Base-by-base conservation (phyloP, 2,113 vertebrate species). In the Lepus timidus region DNA sequence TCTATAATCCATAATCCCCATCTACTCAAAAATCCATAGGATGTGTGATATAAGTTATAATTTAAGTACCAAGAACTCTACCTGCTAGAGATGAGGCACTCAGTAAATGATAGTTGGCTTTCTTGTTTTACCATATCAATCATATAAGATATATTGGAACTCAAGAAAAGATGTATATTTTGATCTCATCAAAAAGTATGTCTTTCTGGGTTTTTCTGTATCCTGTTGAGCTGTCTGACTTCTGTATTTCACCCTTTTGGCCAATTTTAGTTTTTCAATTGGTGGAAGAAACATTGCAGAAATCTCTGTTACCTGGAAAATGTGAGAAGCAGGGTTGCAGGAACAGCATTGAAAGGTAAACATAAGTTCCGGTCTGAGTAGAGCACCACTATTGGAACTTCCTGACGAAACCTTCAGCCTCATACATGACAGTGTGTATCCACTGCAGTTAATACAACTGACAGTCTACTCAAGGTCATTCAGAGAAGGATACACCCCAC, bases 221-320 rank as follows among this genome's bases (percentile, higher is more conserved):
- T 52, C 33, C 2, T 17, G 2, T 85, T 79, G 58, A 2, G 2
- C 29, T 73, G 2, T 10, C 11, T 91, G 25, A 4, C 13, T 65
- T 81, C 62, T 80, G 81, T 33, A 25, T 70, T 88, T 87, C 39
- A 52, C 17, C 88, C 23, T 68, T 73, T 31, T 20, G 39, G 16
- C 55, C 9, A 0, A 0, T 44, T 84, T 36, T 31, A 3, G 3
- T 70, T 75, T 73, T 80, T 39, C 22, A 75, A 36, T 82, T 74
- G 55, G 36, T 71, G 68, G 64, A 39, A 17, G 55, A 75, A 85
- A 64, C 49, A 92, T 12, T 76, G 16, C 39, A 67, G 44, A 93
- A 75, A 9, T 9, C 58, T 39, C 49, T n/a, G 67, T 44, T 81
- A 23, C 82, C 55, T 95, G 39, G 74, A 58, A 95, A 94, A 88